phyloP scores from a whole-genome alignment of 2,888 invertebrate species.

The Drosophila dives region DNA sequence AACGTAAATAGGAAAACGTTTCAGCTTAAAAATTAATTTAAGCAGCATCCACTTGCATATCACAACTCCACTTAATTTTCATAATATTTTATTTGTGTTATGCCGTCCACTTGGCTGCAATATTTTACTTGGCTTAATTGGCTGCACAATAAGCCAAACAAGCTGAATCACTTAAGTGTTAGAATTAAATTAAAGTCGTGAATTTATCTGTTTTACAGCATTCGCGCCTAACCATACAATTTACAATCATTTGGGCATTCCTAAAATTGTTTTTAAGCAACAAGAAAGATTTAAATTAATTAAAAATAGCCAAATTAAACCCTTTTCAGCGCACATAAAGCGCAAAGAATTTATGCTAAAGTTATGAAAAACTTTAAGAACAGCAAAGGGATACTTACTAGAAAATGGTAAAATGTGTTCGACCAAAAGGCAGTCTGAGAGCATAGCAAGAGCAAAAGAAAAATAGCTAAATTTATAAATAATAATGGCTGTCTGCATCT shows the following conservation, averaged over 20 bases:
- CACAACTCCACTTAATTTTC: slow-evolving; percentile 19
- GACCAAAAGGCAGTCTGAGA: neutral
- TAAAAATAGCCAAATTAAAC: slow-evolving; percentile 57
- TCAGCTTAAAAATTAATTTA: slow-evolving; percentile 52
- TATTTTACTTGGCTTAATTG: slow-evolving; percentile 50
- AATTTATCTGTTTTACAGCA: slow-evolving; percentile 8
- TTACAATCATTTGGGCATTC: slow-evolving; percentile 37
- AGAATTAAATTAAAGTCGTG: slow-evolving; percentile 5
- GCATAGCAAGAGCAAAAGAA: neutral
- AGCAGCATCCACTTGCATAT: slow-evolving; percentile 46
- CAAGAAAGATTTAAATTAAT: slow-evolving; percentile 67
- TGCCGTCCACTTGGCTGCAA: slow-evolving; percentile 44
- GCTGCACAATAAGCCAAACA: slow-evolving; percentile 39
- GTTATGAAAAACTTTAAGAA: slow-evolving; percentile 40
- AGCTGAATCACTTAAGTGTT: slow-evolving; percentile 30
- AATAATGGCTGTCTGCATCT: slow-evolving; percentile 37
- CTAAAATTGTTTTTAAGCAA: slow-evolving; percentile 30
- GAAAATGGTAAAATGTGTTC: slow-evolving; percentile 39
- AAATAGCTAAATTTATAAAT: slow-evolving; percentile 36
- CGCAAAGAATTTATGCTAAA: slow-evolving; percentile 53
- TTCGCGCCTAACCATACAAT: slow-evolving; percentile 13
- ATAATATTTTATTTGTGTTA: slow-evolving; percentile 28
- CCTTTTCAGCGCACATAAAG: slow-evolving; percentile 42
- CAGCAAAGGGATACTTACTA: slow-evolving; percentile 21
- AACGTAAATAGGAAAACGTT: slow-evolving; percentile 1